These are phyloP conservation scores for Tanytarsus gracilentus DNA, from an alignment of 2,888 invertebrate genomes.

Conservation along the genomic window DNA sequence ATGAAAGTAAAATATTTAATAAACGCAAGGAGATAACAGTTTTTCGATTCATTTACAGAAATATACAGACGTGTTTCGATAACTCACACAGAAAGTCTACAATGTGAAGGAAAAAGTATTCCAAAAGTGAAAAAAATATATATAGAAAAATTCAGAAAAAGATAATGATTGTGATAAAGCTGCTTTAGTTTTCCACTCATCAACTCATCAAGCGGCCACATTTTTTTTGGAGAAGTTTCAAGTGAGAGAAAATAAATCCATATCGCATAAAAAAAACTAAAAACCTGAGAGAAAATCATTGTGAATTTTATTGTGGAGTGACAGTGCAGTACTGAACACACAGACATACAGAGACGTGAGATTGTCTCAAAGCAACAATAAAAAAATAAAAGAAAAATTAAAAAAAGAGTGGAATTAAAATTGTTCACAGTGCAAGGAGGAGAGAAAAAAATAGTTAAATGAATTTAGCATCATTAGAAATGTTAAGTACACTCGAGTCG, in stretches of 20 bases:
- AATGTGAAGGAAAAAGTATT: constrained; percentile 14
- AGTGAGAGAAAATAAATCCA: too few relatives aligned
- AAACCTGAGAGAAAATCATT: too few relatives aligned
- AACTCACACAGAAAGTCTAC: not conserved
- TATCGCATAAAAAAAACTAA: not conserved
- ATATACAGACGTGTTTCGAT: not conserved
- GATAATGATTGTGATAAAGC: constrained; percentile 26
- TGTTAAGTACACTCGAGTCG: constrained; percentile 81
- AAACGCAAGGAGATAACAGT: constrained; percentile 18
- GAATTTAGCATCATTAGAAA: constrained; percentile 38
- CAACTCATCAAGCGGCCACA: constrained; percentile 10
- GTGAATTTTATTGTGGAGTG: too few relatives aligned
- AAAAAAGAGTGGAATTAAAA: not conserved
- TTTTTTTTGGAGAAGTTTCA: too few relatives aligned
- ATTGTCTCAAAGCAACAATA: not conserved
- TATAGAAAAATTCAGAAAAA: constrained; percentile 2
- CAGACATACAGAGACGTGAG: not conserved
- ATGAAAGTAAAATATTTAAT: not conserved
- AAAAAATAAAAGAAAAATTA: not conserved
- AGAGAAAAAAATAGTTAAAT: constrained; percentile 9
- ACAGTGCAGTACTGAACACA: not conserved
- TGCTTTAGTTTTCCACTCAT: constrained; percentile 23
- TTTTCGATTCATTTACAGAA: constrained; percentile 23
- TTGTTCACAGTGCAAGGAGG: not conserved
- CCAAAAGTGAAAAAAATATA: constrained; percentile 14